Base-by-base conservation (phyloP, 2,888 invertebrate species). In the Erpobdella octoculata region DNA sequence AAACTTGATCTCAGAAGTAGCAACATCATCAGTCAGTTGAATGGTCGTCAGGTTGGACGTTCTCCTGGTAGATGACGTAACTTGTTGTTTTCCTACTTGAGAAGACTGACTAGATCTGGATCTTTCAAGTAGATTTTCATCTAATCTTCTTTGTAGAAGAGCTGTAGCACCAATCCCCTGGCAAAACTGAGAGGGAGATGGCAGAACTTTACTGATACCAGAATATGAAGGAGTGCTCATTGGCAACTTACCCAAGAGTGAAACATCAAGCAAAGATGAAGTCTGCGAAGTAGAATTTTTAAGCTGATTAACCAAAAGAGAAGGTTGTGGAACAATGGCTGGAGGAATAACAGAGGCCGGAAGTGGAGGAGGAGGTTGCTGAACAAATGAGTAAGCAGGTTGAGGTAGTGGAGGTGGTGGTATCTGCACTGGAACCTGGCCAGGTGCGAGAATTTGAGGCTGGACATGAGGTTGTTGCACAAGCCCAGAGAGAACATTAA, bases 141-240 rank as follows among this genome's bases (percentile, higher is more conserved):
- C 53, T 28, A 53, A 53, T 53, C 53, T 53, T 28, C 53, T 53
- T 53, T 53, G 53, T 28, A 53, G 53, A 21, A 53, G 28, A 1
- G 53, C 53, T 25, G 53, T 53, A 53, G 53, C 53, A 6, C 53
- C 53, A 8, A 53, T 67, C 2, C 67, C 41, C 25, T 36, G 46
- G 31, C 67, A 67, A 37, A 67, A 67, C 28, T 67, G 67, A 2
- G 67, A 67, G 4, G 67, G 67, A 0, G 67, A 67, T 0, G 67
- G 67, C 15, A 67, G 67, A 3, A 38, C 38, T 28, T 21, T 67
- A n/a, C 5, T 38, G 6, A 28, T 2, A 18, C n/a, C 25, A 18
- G 25, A 67, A 46, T 33, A 41, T n/a, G 67, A 38, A 1, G 38
- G 33, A 21, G 25, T 25, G 38, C 25, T 15, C 15, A 21, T 33